Conservation (phyloP, 2,888 invertebrate species). For the Elegia similella region DNA sequence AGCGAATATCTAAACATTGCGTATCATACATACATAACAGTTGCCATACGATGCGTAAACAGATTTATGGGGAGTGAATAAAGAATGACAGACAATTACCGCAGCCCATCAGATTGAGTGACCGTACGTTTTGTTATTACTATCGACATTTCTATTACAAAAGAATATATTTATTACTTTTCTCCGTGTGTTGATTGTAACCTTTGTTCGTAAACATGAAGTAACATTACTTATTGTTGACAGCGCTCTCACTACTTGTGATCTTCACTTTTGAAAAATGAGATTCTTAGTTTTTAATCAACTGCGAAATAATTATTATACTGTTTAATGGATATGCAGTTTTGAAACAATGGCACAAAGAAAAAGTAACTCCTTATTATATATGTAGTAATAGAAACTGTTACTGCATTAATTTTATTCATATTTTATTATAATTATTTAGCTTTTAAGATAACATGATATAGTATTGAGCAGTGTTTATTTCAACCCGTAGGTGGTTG, state of each 20-base stretch:
- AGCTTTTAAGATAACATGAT: not conserved
- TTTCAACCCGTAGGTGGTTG: not conserved
- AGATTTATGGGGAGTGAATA: not conserved
- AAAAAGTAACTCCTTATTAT: too few species aligned
- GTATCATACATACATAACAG: not conserved
- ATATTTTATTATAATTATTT: not conserved
- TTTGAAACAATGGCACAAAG: too few species aligned
- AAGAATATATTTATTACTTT: constrained; percentile 28
- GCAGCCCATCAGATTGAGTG: constrained; percentile 23
- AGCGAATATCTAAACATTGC: not conserved
- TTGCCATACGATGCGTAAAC: not conserved
- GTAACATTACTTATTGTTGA: constrained; percentile 19
- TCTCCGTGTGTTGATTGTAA: constrained; percentile 31
- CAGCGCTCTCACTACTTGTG: not conserved
- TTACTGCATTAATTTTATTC: too few species aligned
- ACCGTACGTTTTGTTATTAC: constrained; percentile 28
- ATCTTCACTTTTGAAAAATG: constrained; percentile 6
- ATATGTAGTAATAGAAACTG: too few species aligned
- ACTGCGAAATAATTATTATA: not conserved
- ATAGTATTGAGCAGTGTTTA: not conserved
- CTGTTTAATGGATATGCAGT: not conserved
- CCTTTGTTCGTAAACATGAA: constrained; percentile 23
- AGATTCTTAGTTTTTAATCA: not conserved
- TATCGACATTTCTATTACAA: constrained; percentile 27
- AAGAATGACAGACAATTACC: constrained; percentile 17